Evolutionary conservation across 2,113 vertebrate genomes (phyloP).

Genomic region (Pluvianellus socialis): DNA sequence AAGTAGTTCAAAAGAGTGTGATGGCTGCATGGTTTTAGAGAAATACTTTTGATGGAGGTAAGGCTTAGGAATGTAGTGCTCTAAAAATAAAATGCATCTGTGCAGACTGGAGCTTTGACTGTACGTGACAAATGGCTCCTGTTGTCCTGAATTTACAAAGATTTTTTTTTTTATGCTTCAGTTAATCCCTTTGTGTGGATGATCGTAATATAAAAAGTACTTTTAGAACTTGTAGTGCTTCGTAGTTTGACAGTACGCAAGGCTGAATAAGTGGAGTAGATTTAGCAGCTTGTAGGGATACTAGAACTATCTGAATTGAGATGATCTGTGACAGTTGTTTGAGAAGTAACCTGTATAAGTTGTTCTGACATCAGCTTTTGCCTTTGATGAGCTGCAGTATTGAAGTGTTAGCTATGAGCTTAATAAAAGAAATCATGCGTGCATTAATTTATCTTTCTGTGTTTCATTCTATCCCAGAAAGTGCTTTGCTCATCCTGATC

Average conservation of each 20-base stretch:
- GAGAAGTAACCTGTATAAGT: neutral
- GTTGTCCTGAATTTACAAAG: neutral
- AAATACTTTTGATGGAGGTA: neutral
- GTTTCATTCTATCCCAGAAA: neutral
- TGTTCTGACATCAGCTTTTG: neutral
- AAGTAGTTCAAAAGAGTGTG: neutral
- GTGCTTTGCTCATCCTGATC: neutral
- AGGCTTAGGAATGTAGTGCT: neutral
- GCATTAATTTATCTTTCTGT: neutral
- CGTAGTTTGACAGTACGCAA: neutral
- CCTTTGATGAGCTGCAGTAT: neutral
- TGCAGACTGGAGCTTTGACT: neutral
- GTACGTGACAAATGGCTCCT: neutral
- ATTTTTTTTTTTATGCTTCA: neutral
- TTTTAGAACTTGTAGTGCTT: neutral
- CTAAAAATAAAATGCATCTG: neutral
- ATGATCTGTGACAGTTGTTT: neutral
- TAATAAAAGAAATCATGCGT: neutral
- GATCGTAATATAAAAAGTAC: neutral
- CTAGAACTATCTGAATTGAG: neutral
- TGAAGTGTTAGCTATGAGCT: neutral
- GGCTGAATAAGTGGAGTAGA: neutral
- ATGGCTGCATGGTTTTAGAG: neutral
- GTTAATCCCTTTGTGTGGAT: neutral
- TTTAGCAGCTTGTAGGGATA: neutral